Base-by-base conservation (phyloP, 1,140 invertebrate species). In the Theocolax elegans region DNA sequence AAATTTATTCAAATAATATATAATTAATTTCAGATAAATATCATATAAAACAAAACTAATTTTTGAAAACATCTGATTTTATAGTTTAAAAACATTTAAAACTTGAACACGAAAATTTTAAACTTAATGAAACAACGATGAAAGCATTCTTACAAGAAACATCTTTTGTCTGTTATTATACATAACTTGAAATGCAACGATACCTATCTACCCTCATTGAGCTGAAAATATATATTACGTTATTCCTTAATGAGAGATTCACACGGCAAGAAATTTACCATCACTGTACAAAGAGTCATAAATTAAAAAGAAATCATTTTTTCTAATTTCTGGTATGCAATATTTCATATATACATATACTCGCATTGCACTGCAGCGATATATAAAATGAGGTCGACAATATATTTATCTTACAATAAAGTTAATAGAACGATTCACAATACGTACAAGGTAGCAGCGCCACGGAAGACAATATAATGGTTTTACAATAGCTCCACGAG, bases 401-500 rank as follows among this genome's bases (percentile, higher is more conserved):
- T 56, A 48, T 42, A 25, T 25, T 58, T 21, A 66, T 48, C 7
- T 44, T 59, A 49, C 15, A 51, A 2, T 3, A 67, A 17, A 59
- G 17, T 15, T 59, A 59, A 67, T 51, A 59, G 17, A 60, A 58
- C 54, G 13, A 27, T 49, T 58, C 25, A 56, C n/a, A 9, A 60
- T 68, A 68, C 56, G 31, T 51, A 51, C 12, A 35, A 54, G 35
- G 49, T 69, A 44, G 31, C 58, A 51, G 31, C 54, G 40, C 67
- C 51, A 54, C 60, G 67, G 67, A 69, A 69, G 67, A 69, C 67
- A 56, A 62, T 62, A 53, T 69, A 42, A 49, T 15, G 10, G 10
- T 54, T 62, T 40, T 29, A 13, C 21, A 9, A 27, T 13, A 1
- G 19, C 21, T 15, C 6, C 19, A 62, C 25, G 46, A 62, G 17